Evolutionary conservation across 2,888 invertebrate species (phyloP), one percentile per base, ranked within the genome.

Genomic region (Temnothorax ravouxi): DNA sequence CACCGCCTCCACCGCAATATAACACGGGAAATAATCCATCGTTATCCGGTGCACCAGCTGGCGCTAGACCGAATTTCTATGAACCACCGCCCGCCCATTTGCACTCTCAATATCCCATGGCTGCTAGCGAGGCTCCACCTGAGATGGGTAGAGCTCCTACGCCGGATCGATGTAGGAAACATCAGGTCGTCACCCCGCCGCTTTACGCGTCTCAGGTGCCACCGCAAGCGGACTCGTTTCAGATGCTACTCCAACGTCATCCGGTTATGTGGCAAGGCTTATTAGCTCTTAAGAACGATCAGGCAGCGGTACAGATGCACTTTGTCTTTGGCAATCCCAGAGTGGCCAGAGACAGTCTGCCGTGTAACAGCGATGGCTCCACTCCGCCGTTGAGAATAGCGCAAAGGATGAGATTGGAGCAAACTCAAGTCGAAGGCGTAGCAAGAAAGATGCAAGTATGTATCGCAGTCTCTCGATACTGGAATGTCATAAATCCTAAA

Each of bases 241-340:
- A 98, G 89, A 97, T 97, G 96, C 95, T 98, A 77, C 95, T 98
- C 9, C 97, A 99, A 97, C 97, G 98, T 84, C 99, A 99, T 95
- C 99, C 99, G 13, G 97, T 99, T 66, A 98, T 99, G 97, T 99
- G 99, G 99, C 99, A 99, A 95, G 99, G 99, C 1, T 95, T 98
- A 85, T 95, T 99, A 89, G 99, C 98, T 0, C 96, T 99, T 89
- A 99, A 99, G 96, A 99, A 99, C 95, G 99, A 99, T 95, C 98
- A 98, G 92, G 99, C 99, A 8, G 98, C 98, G 44, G 99, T 99
- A 66, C 99, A 99, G 96, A 99, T 99, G 99, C 99, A 99, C 95
- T 99, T 98, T 95, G 98, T 99, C 87, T 98, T 98, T 92, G 99
- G 99, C 83, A 99, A 98, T 96, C 97, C 98, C 13, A 96, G 96